These are phyloP conservation scores for Rhineura floridana DNA, from an alignment of 2,113 vertebrate genomes.

Conservation along the genomic window DNA sequence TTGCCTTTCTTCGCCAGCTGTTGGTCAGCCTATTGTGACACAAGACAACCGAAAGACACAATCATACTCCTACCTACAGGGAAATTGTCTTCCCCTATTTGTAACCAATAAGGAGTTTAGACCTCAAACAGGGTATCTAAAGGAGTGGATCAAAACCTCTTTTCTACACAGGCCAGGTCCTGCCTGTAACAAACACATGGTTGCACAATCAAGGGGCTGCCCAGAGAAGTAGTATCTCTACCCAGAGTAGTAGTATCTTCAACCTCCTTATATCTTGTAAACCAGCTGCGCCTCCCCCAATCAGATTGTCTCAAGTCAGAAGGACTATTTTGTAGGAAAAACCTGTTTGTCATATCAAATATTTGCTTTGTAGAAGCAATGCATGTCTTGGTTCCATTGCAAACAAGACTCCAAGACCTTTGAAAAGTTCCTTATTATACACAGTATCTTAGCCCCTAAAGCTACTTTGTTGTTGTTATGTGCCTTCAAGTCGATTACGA, in stretches of 20 bases:
- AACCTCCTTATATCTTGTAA: not conserved
- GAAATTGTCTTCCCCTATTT: not conserved
- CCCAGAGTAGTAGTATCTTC: not conserved
- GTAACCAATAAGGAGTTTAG: not conserved
- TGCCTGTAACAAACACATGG: not conserved
- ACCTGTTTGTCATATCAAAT: not conserved
- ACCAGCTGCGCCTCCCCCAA: not conserved
- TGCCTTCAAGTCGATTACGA: no score
- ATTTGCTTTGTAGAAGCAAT: not conserved
- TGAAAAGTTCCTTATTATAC: not conserved
- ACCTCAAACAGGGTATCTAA: not conserved
- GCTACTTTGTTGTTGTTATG: no score
- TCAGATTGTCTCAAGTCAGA: not conserved
- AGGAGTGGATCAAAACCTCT: not conserved
- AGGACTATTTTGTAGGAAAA: not conserved
- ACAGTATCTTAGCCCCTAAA: not conserved
- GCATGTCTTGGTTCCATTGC: not conserved
- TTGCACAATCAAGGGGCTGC: not conserved
- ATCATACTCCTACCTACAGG: not conserved
- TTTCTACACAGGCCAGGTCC: not conserved
- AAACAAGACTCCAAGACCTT: not conserved
- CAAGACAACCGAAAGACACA: conserved; percentile 24
- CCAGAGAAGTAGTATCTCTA: no score
- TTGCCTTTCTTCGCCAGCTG: conserved; percentile 91
- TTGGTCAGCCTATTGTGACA: conserved; percentile 86